These are phyloP conservation scores for Microcebus jonahi DNA, from an alignment of 2,113 vertebrate genomes.

Conservation along the genomic window DNA sequence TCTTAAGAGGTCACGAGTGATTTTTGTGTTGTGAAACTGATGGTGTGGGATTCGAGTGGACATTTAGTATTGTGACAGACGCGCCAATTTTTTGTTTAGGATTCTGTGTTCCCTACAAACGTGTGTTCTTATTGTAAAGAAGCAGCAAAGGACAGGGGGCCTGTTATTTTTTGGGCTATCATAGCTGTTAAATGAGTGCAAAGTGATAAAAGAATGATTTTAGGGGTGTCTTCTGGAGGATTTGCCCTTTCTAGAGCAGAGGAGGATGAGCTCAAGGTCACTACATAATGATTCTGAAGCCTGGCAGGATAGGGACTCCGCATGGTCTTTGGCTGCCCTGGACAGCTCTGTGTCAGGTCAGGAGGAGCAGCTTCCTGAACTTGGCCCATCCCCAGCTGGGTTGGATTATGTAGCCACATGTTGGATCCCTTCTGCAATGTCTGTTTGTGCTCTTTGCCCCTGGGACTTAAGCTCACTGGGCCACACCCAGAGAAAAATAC, in stretches of 20 bases:
- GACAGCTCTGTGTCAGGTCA: background rate
- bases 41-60: conserved; percentile 8
- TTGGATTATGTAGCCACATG: conserved; percentile 15
- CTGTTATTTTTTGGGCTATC: conserved; percentile 26
- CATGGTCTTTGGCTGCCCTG: background rate
- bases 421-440: background rate
- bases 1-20: conserved; percentile 33
- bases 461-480: background rate
- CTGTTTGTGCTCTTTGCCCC: conserved; percentile 41
- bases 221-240: conserved; percentile 41
- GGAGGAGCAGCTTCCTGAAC: conserved; percentile 48
- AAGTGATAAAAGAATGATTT: background rate
- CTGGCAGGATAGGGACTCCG: background rate
- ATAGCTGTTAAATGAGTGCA: background rate
- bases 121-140: conserved; percentile 46
- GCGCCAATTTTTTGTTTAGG: conserved; percentile 40
- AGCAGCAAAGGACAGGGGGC: conserved; percentile 24
- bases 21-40: conserved; percentile 68
- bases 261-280: conserved; percentile 76
- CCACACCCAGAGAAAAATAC: conserved; percentile 38
- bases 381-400: conserved; percentile 60
- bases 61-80: conserved; percentile 48
- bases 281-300: conserved; percentile 52
- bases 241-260: conserved; percentile 71
- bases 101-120: conserved; percentile 48